Evolutionary conservation across 2,888 invertebrate species (phyloP).

Genomic region (Rotaria sp.): DNA sequence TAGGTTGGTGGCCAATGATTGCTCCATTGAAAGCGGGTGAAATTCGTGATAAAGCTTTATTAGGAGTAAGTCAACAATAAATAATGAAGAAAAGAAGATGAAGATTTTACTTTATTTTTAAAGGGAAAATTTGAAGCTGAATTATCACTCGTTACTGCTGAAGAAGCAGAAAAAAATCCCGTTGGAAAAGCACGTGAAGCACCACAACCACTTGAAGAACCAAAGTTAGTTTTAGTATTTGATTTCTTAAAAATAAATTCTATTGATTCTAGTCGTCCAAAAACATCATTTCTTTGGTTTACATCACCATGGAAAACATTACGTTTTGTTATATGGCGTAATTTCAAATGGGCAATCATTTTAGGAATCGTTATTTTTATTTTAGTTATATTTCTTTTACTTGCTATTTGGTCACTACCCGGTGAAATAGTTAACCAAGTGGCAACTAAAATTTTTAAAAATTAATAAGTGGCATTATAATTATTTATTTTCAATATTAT

Average conservation of each 20-base stretch:
- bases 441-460: not conserved
- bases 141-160: conserved; percentile 28
- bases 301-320: conserved; percentile 33
- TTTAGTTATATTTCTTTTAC: not conserved
- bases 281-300: conserved; percentile 40
- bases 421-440: not conserved
- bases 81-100: not conserved
- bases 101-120: not conserved
- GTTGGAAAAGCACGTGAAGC: conserved; percentile 33
- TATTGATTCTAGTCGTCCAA: conserved; percentile 26
- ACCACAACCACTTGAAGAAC: conserved; percentile 31
- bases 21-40: not conserved
- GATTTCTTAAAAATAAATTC: not conserved
- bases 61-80: not conserved
- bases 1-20: conserved; percentile 2
- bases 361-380: not conserved
- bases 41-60: not conserved
- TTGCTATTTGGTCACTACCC: not conserved
- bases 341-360: conserved; percentile 31
- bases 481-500: no score
- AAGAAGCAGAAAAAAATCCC: conserved; percentile 31
- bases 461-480: no score
- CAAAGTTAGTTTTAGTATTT: conserved; percentile 23
- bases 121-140: conserved; percentile 37
- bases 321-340: conserved; percentile 35